Base-by-base conservation (phyloP, 2,888 invertebrate species). In the Megastigmus dorsalis region DNA sequence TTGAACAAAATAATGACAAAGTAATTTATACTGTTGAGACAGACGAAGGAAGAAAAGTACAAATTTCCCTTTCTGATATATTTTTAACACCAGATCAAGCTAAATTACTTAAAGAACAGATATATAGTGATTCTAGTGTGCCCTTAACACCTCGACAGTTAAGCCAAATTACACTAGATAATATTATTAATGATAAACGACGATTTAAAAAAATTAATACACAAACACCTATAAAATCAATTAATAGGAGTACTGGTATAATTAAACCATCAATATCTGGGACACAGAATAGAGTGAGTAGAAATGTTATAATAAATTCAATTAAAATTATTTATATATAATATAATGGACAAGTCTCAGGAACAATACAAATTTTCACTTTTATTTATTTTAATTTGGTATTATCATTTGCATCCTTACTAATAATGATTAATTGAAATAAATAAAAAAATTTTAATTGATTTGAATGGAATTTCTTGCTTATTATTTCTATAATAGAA, bases 41-140 rank as follows among this genome's bases (percentile, higher is more conserved):
- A 0, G 85, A 86, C 2, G 81, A 83, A 43, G 62, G 62, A 1
- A 82, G 84, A 1, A 81, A 78, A 57, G 20, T 85, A 10, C 72
- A 77, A 28, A 84, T 85, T n/a, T 79, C 81, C 45, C 79, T 85
- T 0, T 80, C 79, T 18, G 80, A 86, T 20, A 84, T 87, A 5
- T 87, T 82, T 33, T 60, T 87, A 6, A 83, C 84, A 0, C 54
- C 79, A 1, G 87, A 86, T 78, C 87, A 88, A 68, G 86, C 84
- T 0, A 82, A 82, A 41, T 75, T 85, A 7, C 38, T 88, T 1
- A 82, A 80, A 52, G 87, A 86, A 41, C 81, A 81, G 23, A 18
- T 78, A 0, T 77, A 63, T 13, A 41, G 41, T 0, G 77, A 80
- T 4, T 63, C 41, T n/a, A 82, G 77, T 66, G 73, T 81, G 33